Percentiles rank a stretch among this genome's conserved stretches.
Evolutionary conservation across 2,797 vertebrate genomes (phyloP).

Genomic region (Helarctos malayanus): DNA sequence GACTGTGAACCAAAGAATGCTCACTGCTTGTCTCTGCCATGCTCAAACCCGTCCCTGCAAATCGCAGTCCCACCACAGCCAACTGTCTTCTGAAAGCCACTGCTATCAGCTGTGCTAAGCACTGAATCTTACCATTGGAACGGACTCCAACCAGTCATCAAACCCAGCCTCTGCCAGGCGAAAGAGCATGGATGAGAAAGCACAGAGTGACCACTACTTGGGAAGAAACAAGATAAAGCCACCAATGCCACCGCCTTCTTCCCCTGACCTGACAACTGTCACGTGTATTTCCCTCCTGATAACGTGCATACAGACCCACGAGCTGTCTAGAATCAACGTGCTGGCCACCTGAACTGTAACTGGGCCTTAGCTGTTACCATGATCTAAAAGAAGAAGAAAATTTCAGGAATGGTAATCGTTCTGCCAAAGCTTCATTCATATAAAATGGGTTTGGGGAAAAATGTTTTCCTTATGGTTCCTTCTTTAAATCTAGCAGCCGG

Average conservation of each 20-base stretch:
- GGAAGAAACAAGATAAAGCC: neutral
- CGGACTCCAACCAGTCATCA: neutral
- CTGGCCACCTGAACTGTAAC: neutral
- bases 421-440: constrained; percentile 49
- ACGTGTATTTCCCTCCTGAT: neutral
- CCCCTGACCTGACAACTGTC: neutral
- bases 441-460: constrained; percentile 61
- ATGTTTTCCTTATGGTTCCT: neutral
- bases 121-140: neutral
- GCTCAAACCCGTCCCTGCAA: neutral
- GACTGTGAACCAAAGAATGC: neutral
- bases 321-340: neutral
- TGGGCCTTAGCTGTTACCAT: neutral
- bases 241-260: neutral
- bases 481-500: constrained; percentile 54
- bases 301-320: neutral
- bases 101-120: neutral
- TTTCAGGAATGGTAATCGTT: constrained; percentile 33
- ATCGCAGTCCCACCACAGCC: neutral
- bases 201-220: neutral
- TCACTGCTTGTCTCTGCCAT: neutral
- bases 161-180: neutral
- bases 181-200: neutral
- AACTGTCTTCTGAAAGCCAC: neutral
- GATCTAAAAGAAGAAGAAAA: constrained; percentile 21